Conservation (phyloP, 2,797 vertebrate species). For the Anguilla marmorata region DNA sequence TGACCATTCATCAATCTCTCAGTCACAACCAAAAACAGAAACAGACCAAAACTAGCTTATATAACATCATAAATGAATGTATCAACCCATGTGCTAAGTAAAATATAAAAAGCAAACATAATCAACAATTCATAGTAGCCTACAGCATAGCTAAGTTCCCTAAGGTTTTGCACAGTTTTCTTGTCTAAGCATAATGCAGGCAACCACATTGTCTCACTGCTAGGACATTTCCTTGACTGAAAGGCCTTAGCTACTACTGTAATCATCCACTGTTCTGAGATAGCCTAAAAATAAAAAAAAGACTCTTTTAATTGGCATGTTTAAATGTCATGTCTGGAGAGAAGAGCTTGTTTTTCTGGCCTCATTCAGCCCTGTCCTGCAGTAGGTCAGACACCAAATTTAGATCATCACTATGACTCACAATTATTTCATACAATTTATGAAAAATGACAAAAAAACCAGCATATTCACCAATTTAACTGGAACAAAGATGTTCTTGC, state of each 20-base stretch:
- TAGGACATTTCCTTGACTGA: neutral
- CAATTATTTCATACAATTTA: neutral
- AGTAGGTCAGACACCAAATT: neutral
- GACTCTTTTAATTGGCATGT: neutral
- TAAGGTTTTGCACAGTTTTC: conserved; percentile 13
- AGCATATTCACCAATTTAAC: neutral
- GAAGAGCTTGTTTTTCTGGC: neutral
- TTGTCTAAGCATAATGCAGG: neutral
- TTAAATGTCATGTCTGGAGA: conserved; percentile 13
- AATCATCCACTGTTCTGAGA: neutral
- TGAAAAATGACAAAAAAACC: neutral
- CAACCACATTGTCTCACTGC: neutral
- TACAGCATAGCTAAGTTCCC: neutral
- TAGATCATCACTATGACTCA: neutral
- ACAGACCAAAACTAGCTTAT: neutral
- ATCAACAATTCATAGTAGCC: conserved; percentile 14
- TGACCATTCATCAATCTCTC: neutral
- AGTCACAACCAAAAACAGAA: neutral
- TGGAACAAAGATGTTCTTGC: neutral
- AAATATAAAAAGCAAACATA: neutral
- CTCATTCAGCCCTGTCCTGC: neutral
- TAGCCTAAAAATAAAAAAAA: neutral
- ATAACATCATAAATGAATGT: neutral
- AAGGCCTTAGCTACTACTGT: neutral
- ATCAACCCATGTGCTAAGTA: neutral